Percentiles rank a stretch among this genome's conserved stretches.
phyloP scores from a whole-genome alignment of 1,140 invertebrate species.

The Papilio machaon region DNA sequence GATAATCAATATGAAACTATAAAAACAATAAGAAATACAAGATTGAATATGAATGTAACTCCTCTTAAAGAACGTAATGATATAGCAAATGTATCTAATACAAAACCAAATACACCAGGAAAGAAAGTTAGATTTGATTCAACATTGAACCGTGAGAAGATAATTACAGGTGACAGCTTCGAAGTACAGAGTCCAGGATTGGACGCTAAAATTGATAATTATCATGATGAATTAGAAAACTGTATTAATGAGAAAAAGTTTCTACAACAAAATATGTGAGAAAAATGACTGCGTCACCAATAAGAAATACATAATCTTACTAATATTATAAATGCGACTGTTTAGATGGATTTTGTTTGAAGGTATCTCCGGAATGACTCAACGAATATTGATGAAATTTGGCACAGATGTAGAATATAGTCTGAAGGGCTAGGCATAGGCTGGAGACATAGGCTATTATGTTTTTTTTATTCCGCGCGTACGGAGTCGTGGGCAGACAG shows the following conservation, averaged over 20 bases:
- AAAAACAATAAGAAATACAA: conserved; percentile 73
- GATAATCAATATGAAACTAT: conserved; percentile 76
- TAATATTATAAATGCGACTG: too few relatives aligned
- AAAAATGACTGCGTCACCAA: neutral
- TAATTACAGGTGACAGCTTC: conserved; percentile 80
- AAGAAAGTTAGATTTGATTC: conserved; percentile 81
- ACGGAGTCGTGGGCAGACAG: too few relatives aligned
- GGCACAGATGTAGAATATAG: too few relatives aligned
- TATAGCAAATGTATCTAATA: conserved; percentile 58
- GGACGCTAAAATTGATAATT: conserved; percentile 77
- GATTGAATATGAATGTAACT: conserved; percentile 73
- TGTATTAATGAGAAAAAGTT: conserved; percentile 81
- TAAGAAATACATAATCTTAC: too few relatives aligned
- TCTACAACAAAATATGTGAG: conserved; percentile 76
- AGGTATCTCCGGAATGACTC: too few relatives aligned
- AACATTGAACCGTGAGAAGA: conserved; percentile 77
- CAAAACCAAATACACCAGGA: conserved; percentile 63
- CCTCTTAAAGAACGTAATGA: conserved; percentile 69
- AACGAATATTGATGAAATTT: too few relatives aligned
- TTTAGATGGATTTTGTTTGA: too few relatives aligned
- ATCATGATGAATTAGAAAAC: conserved; percentile 80
- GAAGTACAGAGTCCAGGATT: conserved; percentile 74
- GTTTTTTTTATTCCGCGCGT: too few relatives aligned
- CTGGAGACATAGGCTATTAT: too few relatives aligned
- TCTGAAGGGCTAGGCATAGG: too few relatives aligned